Evolutionary conservation across 2,113 vertebrate species (phyloP).

Genomic region (Tautogolabrus adspersus): DNA sequence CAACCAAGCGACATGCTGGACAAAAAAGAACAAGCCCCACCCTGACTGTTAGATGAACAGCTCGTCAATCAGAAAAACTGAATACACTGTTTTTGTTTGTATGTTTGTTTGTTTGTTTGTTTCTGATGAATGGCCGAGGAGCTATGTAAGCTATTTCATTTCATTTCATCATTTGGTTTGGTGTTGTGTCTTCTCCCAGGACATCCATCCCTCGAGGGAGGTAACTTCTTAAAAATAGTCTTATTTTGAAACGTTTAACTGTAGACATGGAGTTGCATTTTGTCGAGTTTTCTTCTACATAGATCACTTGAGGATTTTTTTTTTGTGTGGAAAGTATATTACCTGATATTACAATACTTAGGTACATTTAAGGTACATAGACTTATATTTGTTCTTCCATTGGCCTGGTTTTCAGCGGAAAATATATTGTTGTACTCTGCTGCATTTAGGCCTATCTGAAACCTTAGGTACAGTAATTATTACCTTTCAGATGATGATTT

Average conservation of each 20-base stretch:
- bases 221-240: slow-evolving; percentile 23
- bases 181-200: slow-evolving; percentile 54
- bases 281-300: no score
- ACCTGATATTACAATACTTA: no score
- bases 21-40: slow-evolving; percentile 60
- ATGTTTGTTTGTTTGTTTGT: slow-evolving; percentile 9
- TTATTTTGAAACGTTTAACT: slow-evolving; percentile 11
- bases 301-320: no score
- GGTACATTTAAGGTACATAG: no score
- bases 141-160: slow-evolving; percentile 64
- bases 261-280: no score
- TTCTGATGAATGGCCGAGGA: slow-evolving; percentile 15
- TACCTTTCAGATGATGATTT: no score
- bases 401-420: no score
- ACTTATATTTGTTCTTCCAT: no score
- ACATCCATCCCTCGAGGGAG: slow-evolving; percentile 33
- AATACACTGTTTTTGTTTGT: slow-evolving; percentile 6
- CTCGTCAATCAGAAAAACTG: neutral
- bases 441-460: no score
- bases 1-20: slow-evolving; percentile 48
- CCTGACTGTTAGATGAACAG: slow-evolving; percentile 33
- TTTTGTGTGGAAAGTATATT: no score
- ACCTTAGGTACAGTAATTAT: no score
- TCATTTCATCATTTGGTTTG: slow-evolving; percentile 80
- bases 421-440: no score